Percentiles rank a stretch among this genome's conserved stretches.
Evolutionary conservation across 2,797 vertebrate genomes (phyloP).

Genomic region (Brotula barbata): DNA sequence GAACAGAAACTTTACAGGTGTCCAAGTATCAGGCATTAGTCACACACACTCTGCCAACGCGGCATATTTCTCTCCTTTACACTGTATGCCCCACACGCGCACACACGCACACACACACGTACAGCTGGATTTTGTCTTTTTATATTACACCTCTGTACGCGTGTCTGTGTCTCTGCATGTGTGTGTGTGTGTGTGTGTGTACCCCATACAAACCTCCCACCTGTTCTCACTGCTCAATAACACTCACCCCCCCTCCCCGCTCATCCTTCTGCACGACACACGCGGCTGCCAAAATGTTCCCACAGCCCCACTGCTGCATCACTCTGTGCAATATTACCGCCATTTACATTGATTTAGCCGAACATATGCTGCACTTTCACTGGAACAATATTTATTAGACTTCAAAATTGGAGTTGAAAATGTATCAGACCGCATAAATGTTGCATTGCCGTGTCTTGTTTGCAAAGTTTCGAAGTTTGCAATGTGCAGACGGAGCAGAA

Average conservation of each 20-base stretch:
- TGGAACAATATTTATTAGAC: slow-evolving; percentile 17
- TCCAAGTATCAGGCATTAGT: slow-evolving; percentile 63
- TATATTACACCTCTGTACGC: slow-evolving; percentile 30
- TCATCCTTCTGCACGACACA: slow-evolving; percentile 38
- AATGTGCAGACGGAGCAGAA: slow-evolving; percentile 8
- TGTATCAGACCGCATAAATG: background rate
- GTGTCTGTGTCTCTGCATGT: no score
- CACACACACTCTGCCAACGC: slow-evolving; percentile 49
- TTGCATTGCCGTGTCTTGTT: slow-evolving; percentile 10
- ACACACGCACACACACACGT: slow-evolving; percentile 31
- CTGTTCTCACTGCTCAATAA: slow-evolving; percentile 62
- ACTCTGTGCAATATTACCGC: slow-evolving; percentile 31
- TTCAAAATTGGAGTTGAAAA: slow-evolving; percentile 3
- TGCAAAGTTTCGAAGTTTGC: slow-evolving; percentile 4
- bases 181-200: background rate
- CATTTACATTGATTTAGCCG: slow-evolving; percentile 36
- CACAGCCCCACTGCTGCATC: slow-evolving; percentile 23
- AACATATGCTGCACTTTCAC: slow-evolving; percentile 44
- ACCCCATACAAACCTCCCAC: slow-evolving; percentile 46
- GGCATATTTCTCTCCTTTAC: slow-evolving; percentile 68
- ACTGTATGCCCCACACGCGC: slow-evolving; percentile 44
- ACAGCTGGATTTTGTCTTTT: slow-evolving; percentile 28
- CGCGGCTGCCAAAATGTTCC: slow-evolving; percentile 38
- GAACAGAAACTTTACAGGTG: slow-evolving; percentile 39
- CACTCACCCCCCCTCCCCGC: slow-evolving; percentile 30